Percentiles rank a stretch among this genome's conserved stretches.
phyloP scores from a whole-genome alignment of 2,113 vertebrate species.

The Macrotis lagotis region DNA sequence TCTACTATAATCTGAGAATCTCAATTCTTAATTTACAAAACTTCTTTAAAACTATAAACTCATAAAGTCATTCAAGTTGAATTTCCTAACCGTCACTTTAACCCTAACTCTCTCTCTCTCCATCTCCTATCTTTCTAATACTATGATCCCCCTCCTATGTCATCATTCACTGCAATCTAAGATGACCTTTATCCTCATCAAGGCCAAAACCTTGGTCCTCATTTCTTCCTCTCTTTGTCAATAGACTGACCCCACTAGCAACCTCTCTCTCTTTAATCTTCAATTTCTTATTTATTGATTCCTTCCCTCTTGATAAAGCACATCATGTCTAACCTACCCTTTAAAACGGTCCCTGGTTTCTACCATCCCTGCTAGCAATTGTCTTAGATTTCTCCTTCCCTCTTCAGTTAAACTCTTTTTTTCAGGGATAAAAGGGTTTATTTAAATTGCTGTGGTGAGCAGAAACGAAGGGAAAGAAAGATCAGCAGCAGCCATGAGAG shows the following conservation, averaged over 20 bases:
- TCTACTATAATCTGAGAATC: not conserved
- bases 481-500: too few relatives aligned
- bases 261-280: not conserved
- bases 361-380: not conserved
- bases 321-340: not conserved
- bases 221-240: not conserved
- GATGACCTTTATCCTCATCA: not conserved
- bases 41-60: not conserved
- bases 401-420: not conserved
- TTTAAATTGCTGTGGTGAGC: too few relatives aligned
- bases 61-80: not conserved
- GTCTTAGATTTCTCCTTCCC: not conserved
- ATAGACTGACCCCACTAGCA: not conserved
- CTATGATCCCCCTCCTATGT: not conserved
- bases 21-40: not conserved
- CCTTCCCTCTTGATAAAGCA: not conserved
- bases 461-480: too few relatives aligned
- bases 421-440: too few relatives aligned
- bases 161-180: not conserved
- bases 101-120: not conserved
- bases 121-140: not conserved
- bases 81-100: not conserved
- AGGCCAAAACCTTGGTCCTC: not conserved
- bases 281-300: not conserved
- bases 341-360: not conserved